These are phyloP conservation scores for Heliangelus exortis DNA, from an alignment of 2,797 vertebrate species.

Conservation along the genomic window DNA sequence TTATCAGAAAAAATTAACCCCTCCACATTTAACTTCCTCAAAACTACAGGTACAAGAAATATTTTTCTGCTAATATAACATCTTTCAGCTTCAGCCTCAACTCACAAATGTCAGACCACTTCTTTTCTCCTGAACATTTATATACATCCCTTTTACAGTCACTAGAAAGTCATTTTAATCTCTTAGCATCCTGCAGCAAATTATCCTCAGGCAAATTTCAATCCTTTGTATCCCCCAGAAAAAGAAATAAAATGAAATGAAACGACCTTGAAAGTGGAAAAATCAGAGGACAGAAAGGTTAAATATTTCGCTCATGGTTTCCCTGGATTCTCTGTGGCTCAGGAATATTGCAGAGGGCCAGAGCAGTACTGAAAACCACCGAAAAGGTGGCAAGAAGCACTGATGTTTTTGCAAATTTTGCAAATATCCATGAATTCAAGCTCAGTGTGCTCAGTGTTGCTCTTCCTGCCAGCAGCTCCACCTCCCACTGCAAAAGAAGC, in stretches of 20 bases:
- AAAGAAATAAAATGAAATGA: not conserved
- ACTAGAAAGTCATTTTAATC: not conserved
- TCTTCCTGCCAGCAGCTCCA: not conserved
- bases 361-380: not conserved
- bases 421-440: not conserved
- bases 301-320: not conserved
- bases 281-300: not conserved
- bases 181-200: not conserved
- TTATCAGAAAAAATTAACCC: not conserved
- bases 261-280: not conserved
- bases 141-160: not conserved
- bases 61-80: not conserved
- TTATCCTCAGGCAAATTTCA: not conserved
- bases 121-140: not conserved
- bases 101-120: not conserved
- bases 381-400: not conserved
- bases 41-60: not conserved
- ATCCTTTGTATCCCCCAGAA: not conserved
- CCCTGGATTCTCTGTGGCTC: not conserved
- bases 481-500: not conserved
- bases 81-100: not conserved
- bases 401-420: not conserved
- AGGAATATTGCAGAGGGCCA: not conserved
- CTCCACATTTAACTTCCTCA: not conserved
- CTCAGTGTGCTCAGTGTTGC: fast-evolving